Evolutionary conservation across 2,888 invertebrate species (phyloP).

Genomic region (Frankliniella fusca): DNA sequence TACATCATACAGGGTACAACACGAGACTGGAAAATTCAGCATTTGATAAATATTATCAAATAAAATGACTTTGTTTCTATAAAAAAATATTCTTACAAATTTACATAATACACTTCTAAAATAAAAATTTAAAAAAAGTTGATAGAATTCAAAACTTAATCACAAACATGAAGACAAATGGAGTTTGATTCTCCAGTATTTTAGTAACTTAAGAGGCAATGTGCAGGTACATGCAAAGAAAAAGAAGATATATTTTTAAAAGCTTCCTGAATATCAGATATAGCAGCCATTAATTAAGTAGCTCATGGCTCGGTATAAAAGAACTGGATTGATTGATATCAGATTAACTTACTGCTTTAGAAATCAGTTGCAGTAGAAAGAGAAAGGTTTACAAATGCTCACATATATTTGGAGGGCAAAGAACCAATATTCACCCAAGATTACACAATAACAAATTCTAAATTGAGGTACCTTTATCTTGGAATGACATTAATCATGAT

Average conservation of each 20-base stretch:
- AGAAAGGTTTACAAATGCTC: background rate
- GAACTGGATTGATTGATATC: background rate
- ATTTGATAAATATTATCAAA: background rate
- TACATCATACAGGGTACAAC: too few species aligned
- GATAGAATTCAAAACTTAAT: too few species aligned
- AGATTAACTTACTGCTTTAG: background rate
- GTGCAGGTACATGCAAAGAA: too few species aligned
- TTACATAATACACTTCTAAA: too few species aligned
- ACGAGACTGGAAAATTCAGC: background rate
- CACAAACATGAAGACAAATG: too few species aligned
- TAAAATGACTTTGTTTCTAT: background rate
- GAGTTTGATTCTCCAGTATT: too few species aligned
- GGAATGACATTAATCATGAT: background rate
- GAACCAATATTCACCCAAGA: too few species aligned
- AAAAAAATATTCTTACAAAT: too few species aligned
- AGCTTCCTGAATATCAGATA: too few species aligned
- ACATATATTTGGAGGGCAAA: background rate
- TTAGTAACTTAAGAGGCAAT: too few species aligned
- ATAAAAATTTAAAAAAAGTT: too few species aligned
- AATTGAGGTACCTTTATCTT: background rate
- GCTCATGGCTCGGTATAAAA: background rate
- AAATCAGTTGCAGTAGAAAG: background rate
- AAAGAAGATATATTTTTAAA: too few species aligned
- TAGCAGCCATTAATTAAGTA: background rate
- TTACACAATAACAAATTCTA: background rate